Conservation (phyloP, 2,888 invertebrate genomes). For the Chloroclystis v-ata region DNA sequence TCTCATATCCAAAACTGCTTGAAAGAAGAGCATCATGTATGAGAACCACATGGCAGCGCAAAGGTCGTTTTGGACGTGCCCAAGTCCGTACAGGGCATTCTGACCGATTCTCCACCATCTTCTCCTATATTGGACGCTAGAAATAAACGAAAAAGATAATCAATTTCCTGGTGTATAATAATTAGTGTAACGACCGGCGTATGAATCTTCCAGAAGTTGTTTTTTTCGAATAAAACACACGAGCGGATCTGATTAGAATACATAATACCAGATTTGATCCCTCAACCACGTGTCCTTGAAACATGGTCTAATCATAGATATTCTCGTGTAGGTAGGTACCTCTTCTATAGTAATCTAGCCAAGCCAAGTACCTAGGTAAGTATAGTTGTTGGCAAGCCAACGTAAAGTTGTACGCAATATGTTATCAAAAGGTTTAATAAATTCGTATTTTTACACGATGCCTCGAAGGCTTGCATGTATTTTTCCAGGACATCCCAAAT, state of each 20-base stretch:
- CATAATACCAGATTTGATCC: no score
- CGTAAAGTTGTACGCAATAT: background rate
- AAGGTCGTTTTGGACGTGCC: slow-evolving; percentile 96
- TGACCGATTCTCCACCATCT: slow-evolving; percentile 64
- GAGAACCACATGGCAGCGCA: slow-evolving; percentile 98
- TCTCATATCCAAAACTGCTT: slow-evolving; percentile 78
- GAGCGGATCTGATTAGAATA: no score
- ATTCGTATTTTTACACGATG: no score
- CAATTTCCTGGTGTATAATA: no score
- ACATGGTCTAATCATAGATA: no score
- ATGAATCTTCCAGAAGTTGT: no score
- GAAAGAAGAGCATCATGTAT: slow-evolving; percentile 91
- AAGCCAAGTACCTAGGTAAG: background rate
- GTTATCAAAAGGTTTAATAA: slow-evolving; percentile 1
- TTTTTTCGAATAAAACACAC: no score
- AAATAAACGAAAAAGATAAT: slow-evolving; percentile 28
- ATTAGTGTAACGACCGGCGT: no score
- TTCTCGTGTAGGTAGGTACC: no score
- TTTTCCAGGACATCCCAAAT: no score
- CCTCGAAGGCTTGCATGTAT: background rate
- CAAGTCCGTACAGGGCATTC: slow-evolving; percentile 80
- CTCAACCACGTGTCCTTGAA: no score
- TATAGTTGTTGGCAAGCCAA: background rate
- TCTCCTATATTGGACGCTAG: slow-evolving; percentile 50
- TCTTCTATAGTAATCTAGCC: no score